A percentile compares a stretch with the other conserved stretches of the same genome.
Evolutionary conservation across 2,888 invertebrate genomes (phyloP).

Genomic region (Helobdella robusta): DNA sequence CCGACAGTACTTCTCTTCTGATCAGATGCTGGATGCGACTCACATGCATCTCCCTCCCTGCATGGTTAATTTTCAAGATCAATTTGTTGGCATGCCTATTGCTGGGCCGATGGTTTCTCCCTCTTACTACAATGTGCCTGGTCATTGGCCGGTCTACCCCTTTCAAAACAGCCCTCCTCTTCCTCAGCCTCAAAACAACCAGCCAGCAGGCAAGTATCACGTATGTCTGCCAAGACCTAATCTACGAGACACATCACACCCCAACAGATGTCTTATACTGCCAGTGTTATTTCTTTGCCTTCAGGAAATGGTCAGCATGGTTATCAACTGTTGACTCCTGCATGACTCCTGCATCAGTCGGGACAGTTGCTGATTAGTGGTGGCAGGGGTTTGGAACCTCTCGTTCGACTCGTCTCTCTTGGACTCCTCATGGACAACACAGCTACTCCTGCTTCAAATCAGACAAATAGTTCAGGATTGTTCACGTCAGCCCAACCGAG

Average conservation of each 20-base stretch:
- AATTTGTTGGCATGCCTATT: constrained; percentile 18
- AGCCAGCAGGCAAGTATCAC: neutral
- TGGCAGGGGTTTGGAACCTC: constrained; percentile 60
- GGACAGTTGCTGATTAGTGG: constrained; percentile 75
- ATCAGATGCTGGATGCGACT: constrained; percentile 25
- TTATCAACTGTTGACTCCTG: constrained; percentile 62
- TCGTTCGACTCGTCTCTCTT: constrained; percentile 86
- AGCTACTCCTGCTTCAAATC: neutral
- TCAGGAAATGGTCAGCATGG: constrained; percentile 38
- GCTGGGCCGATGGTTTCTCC: constrained; percentile 9
- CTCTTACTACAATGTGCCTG: constrained; percentile 14
- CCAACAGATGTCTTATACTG: constrained; percentile 49
- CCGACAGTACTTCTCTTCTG: constrained; percentile 19
- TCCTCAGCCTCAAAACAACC: neutral
- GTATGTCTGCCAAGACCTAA: neutral
- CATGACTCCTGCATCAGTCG: constrained; percentile 67
- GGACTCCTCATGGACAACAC: constrained; percentile 52
- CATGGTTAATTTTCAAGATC: constrained; percentile 19
- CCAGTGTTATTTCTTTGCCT: constrained; percentile 3
- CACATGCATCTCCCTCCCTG: constrained; percentile 13
- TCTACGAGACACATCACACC: constrained; percentile 51
- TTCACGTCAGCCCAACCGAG: too few relatives aligned
- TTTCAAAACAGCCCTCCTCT: constrained; percentile 4
- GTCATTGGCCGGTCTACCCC: constrained; percentile 22
- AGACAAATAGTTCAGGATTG: neutral